Conservation (phyloP, 1,140 invertebrate species). For the Drosophila orena region DNA sequence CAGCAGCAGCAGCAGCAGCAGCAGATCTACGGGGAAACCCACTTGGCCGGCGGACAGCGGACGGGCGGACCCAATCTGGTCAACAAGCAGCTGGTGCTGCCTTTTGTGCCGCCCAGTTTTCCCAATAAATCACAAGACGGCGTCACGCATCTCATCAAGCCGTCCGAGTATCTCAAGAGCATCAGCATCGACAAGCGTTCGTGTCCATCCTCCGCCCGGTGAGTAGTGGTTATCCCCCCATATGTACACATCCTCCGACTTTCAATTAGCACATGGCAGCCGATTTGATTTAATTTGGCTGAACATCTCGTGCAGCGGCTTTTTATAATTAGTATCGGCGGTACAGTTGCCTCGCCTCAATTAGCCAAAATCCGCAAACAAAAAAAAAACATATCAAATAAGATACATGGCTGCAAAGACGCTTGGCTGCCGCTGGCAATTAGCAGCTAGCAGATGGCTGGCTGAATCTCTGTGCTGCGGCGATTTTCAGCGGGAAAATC, state of each 20-base stretch:
- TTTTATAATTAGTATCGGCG: constrained; percentile 69
- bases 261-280: constrained; percentile 45
- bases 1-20: constrained; percentile 72
- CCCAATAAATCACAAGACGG: constrained; percentile 87
- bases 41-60: constrained; percentile 29
- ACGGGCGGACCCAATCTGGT: constrained; percentile 88
- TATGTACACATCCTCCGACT: constrained; percentile 21
- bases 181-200: constrained; percentile 89
- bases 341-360: constrained; percentile 72
- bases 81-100: constrained; percentile 92
- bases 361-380: constrained; percentile 45
- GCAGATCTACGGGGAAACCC: constrained; percentile 55
- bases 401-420: constrained; percentile 33
- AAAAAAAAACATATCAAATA: constrained; percentile 1
- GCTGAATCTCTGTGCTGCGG: constrained; percentile 16
- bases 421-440: constrained; percentile 46
- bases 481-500: background rate
- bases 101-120: constrained; percentile 95
- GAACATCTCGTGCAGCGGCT: constrained; percentile 65
- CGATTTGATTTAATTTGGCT: constrained; percentile 58
- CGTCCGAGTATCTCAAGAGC: constrained; percentile 94
- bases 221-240: constrained; percentile 62
- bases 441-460: constrained; percentile 40
- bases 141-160: constrained; percentile 94
- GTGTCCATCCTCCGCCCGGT: constrained; percentile 85